phyloP scores from a whole-genome alignment of 1,140 invertebrate genomes.

The Diachasmimorpha longicaudata region DNA sequence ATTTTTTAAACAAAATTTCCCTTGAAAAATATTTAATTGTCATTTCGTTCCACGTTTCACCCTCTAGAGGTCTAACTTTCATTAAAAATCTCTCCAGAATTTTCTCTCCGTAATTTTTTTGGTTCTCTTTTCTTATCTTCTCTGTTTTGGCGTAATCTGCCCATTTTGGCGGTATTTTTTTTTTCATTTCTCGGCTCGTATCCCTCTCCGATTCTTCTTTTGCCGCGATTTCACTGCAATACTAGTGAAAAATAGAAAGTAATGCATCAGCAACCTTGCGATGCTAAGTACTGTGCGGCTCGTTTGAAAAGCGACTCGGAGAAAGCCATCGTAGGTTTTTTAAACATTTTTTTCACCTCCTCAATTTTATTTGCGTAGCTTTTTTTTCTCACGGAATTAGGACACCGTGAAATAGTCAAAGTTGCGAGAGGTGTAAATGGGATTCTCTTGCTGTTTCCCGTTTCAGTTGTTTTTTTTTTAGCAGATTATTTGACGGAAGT shows the following conservation, averaged over 20 bases:
- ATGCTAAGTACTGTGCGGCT: constrained; percentile 11
- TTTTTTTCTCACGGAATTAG: constrained; percentile 22
- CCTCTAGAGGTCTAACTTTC: too few relatives aligned
- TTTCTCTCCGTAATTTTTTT: too few relatives aligned
- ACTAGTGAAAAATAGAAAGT: constrained; percentile 13
- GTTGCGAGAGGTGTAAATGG: background rate
- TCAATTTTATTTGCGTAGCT: background rate
- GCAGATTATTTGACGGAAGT: background rate
- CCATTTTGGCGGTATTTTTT: background rate
- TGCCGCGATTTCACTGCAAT: background rate
- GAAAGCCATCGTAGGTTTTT: background rate
- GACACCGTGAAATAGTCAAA: constrained; percentile 26
- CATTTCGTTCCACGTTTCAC: too few relatives aligned
- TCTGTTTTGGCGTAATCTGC: background rate
- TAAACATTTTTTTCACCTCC: background rate
- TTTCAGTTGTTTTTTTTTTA: background rate
- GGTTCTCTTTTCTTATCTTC: background rate
- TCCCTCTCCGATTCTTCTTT: background rate
- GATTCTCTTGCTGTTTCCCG: background rate
- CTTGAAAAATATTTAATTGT: too few relatives aligned
- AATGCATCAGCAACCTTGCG: background rate
- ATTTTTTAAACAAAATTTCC: too few relatives aligned
- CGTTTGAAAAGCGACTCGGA: constrained; percentile 10
- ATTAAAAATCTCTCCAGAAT: too few relatives aligned
- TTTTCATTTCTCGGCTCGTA: background rate